These are phyloP conservation scores for Sylvia atricapilla DNA, from an alignment of 2,113 vertebrate genomes.

Conservation along the genomic window DNA sequence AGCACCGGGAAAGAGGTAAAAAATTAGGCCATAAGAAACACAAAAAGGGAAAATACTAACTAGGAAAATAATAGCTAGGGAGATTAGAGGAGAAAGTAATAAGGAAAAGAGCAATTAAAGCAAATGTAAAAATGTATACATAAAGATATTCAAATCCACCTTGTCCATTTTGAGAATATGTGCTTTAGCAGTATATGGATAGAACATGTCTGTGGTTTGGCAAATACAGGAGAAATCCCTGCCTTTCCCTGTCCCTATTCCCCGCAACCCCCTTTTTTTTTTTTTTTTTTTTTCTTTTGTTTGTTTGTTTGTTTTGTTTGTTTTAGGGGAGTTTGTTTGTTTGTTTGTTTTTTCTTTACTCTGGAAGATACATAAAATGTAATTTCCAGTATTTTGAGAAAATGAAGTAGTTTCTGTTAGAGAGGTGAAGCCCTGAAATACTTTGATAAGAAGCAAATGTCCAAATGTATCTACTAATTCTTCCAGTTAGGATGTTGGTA, in stretches of 20 bases:
- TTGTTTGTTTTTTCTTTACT: neutral
- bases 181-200: neutral
- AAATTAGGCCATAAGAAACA: neutral
- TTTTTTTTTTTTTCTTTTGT: no score
- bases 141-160: neutral
- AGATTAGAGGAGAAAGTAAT: neutral
- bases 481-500: neutral
- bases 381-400: neutral
- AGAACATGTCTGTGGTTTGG: neutral
- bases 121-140: neutral
- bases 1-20: neutral
- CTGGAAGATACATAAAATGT: neutral
- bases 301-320: no score
- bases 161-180: neutral
- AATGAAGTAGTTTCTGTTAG: neutral
- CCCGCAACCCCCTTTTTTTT: rapidly evolving
- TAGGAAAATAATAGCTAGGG: neutral
- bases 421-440: neutral
- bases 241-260: rapidly evolving
- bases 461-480: neutral
- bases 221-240: neutral
- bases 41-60: neutral
- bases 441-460: neutral
- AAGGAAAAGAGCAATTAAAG: neutral
- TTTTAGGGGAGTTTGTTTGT: no score